phyloP scores from a whole-genome alignment of 2,113 vertebrate genomes.

The Oreotrochilus melanogaster region DNA sequence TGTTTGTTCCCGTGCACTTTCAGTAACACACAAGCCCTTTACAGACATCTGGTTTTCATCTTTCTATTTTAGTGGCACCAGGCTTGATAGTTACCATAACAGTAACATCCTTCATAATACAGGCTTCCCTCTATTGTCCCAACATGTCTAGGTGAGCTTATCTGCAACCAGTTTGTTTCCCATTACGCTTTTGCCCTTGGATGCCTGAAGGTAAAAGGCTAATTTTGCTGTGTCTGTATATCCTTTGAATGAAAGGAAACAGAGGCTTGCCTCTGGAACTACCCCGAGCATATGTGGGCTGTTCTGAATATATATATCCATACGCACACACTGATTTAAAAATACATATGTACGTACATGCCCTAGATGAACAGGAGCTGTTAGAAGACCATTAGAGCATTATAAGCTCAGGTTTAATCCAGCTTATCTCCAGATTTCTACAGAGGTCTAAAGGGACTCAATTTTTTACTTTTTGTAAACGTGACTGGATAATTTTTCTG shows the following conservation, averaged over 20 bases:
- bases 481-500: background rate
- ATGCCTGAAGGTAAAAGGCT: background rate
- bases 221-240: background rate
- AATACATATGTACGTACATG: background rate
- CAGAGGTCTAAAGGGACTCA: background rate
- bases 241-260: background rate
- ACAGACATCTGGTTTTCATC: constrained; percentile 54
- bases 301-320: background rate
- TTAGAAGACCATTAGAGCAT: background rate
- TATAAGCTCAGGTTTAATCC: background rate
- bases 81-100: constrained; percentile 37
- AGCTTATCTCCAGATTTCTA: background rate
- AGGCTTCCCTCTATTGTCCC: constrained; percentile 63
- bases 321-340: background rate
- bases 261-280: background rate
- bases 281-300: background rate
- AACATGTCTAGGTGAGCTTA: background rate
- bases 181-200: constrained; percentile 23
- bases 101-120: constrained; percentile 24
- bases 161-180: constrained; percentile 5
- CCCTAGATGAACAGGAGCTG: background rate
- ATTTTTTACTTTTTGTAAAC: background rate
- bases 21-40: background rate
- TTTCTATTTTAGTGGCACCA: constrained; percentile 37
- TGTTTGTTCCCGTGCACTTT: constrained; percentile 45